These are phyloP conservation scores for Myotis lucifugus DNA, from an alignment of 2,113 vertebrate genomes.

Conservation along the genomic window DNA sequence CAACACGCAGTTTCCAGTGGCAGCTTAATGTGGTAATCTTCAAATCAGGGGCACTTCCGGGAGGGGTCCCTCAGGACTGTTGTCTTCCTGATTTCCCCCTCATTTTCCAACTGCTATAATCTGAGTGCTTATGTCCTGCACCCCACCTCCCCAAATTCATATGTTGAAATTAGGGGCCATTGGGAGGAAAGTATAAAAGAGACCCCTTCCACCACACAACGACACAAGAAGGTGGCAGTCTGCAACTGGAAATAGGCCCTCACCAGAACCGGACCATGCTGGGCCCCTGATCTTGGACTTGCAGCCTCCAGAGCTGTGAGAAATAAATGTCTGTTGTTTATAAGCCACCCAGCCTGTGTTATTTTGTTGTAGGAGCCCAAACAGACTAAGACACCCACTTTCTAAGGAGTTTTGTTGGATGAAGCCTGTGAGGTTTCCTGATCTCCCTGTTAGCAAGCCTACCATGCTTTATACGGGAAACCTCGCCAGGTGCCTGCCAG, in stretches of 20 bases:
- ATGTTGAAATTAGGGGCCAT: background rate
- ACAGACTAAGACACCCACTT: background rate
- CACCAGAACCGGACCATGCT: background rate
- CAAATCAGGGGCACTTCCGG: rapidly evolving
- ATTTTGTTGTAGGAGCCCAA: background rate
- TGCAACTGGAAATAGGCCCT: background rate
- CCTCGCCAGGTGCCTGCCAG: background rate
- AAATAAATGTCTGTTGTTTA: no score
- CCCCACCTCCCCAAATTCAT: no score
- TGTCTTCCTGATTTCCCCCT: rapidly evolving
- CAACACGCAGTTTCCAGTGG: background rate
- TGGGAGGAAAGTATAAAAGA: background rate
- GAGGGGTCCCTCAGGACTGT: background rate
- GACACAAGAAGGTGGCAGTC: background rate
- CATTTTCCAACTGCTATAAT: background rate
- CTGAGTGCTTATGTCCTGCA: background rate
- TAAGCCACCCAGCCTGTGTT: background rate
- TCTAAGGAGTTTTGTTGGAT: background rate
- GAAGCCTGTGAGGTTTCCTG: rapidly evolving
- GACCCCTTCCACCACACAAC: rapidly evolving
- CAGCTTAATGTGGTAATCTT: background rate
- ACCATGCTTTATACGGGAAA: rapidly evolving
- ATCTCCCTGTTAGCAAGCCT: background rate
- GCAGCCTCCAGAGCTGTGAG: background rate
- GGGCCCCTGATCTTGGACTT: background rate